A percentile compares a stretch with the other conserved stretches of the same genome.
Evolutionary conservation across 2,113 vertebrate genomes (phyloP).

Genomic region (Leucosticte australis): DNA sequence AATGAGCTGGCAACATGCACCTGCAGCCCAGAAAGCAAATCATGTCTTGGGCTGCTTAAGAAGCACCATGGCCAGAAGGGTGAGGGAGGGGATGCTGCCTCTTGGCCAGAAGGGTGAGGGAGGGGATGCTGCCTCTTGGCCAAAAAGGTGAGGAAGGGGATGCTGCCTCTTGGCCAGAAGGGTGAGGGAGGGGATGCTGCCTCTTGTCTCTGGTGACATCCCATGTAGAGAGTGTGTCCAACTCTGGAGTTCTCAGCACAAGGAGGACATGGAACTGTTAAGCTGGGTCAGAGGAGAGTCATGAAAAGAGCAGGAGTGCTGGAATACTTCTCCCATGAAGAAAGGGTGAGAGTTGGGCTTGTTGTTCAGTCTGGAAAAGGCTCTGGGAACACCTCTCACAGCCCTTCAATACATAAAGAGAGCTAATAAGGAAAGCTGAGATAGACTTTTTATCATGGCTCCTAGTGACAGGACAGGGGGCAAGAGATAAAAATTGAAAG

Average conservation of each 20-base stretch:
- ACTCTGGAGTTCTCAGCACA: background rate
- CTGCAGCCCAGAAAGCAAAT: background rate
- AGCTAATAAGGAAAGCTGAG: background rate
- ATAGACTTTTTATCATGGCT: background rate
- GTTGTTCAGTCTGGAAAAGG: background rate
- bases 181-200: background rate
- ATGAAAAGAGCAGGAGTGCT: background rate
- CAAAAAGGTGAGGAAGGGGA: background rate
- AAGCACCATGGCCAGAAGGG: background rate
- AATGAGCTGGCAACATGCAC: background rate
- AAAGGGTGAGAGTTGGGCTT: background rate
- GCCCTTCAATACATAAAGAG: background rate
- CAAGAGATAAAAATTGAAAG: background rate
- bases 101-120: background rate
- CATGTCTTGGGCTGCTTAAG: background rate
- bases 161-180: background rate
- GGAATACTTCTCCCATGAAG: background rate
- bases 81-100: background rate
- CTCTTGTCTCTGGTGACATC: background rate
- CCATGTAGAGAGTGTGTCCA: background rate
- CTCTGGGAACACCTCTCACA: background rate
- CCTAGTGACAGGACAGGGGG: accelerated
- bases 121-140: background rate
- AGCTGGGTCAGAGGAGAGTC: background rate
- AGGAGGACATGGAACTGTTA: too few relatives aligned